Evolutionary conservation across 2,113 vertebrate species (phyloP).

Genomic region (Stegastes partitus): DNA sequence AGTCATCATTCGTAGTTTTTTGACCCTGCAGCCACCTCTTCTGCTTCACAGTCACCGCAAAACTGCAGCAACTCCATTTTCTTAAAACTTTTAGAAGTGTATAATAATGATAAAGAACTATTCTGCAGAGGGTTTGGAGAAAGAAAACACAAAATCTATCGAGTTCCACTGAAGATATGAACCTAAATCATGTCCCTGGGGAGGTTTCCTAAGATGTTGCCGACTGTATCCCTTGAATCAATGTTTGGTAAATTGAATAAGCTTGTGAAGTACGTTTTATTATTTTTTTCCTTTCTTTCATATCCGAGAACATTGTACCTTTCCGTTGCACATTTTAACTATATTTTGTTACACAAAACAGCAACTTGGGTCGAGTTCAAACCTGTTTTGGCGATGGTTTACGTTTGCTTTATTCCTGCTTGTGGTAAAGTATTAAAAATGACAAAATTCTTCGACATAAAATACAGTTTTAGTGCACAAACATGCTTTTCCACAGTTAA

Average conservation of each 20-base stretch:
- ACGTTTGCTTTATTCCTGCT: not conserved
- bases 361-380: not conserved
- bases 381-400: conserved; percentile 1
- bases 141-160: not conserved
- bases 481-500: too few relatives aligned
- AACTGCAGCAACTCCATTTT: too few relatives aligned
- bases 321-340: conserved; percentile 42
- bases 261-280: not conserved
- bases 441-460: too few relatives aligned
- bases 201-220: not conserved
- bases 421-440: not conserved
- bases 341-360: conserved; percentile 1
- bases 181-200: not conserved
- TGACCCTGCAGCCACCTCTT: too few relatives aligned
- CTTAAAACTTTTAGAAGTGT: too few relatives aligned
- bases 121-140: too few relatives aligned
- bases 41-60: too few relatives aligned
- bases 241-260: not conserved
- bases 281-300: not conserved
- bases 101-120: too few relatives aligned
- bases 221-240: not conserved
- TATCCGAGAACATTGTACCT: not conserved
- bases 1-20: too few relatives aligned
- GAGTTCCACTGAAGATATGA: not conserved
- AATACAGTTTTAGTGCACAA: too few relatives aligned